Evolutionary conservation across 2,113 vertebrate species (phyloP), one percentile per base, ranked within the genome.

Genomic region (Benitochromis conjunctus): DNA sequence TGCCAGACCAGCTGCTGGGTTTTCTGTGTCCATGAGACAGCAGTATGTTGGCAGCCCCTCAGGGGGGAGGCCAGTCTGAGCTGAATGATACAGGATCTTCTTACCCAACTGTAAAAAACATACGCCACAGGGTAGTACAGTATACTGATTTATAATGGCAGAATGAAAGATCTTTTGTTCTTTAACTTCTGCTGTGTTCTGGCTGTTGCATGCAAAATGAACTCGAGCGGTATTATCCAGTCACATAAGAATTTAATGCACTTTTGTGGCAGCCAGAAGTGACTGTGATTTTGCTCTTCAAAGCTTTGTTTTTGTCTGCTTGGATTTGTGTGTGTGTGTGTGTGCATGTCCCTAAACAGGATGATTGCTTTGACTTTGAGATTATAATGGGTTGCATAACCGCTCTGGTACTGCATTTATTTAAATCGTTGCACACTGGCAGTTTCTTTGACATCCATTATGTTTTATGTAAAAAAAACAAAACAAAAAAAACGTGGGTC

Each of bases 21-120:
- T 88, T 93, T 91, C 89, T 88, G 87, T 92, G 91, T 94, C 93
- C 84, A 89, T 90, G 91, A 94, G 84, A 90, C 91, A 76, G 83
- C 88, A 92, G 81, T 83, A 85, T 92, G 86, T 79, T 91, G 88
- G 87, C 90, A 78, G 80, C 7, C 81, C 82, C 85, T 88, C 84
- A 43, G 43, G 86, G 83, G 81, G 82, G 83, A 77, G 84, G 76
- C 82, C 38, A 12, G 58, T 69, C 80, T 24, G 69, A 83, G 66
- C 58, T 60, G 54, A 88, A 31, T 74, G 84, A 91, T 55, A 80
- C 76, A 56, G 43, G 86, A 90, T 92, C 89, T 78, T 89, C 26
- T 89, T 83, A 87, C 87, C 26, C 26, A 7, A 13, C 56, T 82
- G 36, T 79, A 57, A 89, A 91, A 81, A 57, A 1, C 43, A 60